These are phyloP conservation scores for Palaemon carinicauda DNA, from an alignment of 1,140 invertebrate genomes.

Conservation along the genomic window DNA sequence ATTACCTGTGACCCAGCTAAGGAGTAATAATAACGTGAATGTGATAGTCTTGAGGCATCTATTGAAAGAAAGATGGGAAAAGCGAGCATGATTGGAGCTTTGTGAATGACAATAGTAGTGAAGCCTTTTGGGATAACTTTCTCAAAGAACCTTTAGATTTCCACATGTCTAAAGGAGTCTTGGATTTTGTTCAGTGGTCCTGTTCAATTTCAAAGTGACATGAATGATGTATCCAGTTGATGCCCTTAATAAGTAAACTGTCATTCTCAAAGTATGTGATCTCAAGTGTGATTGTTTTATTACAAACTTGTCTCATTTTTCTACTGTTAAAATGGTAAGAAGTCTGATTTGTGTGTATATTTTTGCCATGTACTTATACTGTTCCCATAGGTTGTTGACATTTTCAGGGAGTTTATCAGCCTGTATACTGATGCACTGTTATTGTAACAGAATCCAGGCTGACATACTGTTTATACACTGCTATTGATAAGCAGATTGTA, in stretches of 20 bases:
- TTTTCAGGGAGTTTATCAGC: slow-evolving; percentile 50
- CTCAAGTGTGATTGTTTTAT: slow-evolving; percentile 53
- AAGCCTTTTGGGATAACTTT: too few relatives aligned
- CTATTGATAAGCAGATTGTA: too few relatives aligned
- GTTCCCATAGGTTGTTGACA: slow-evolving; percentile 54
- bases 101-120: too few relatives aligned
- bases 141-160: slow-evolving; percentile 39
- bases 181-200: neutral
- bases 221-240: slow-evolving; percentile 14
- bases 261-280: slow-evolving; percentile 57
- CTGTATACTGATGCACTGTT: slow-evolving; percentile 15
- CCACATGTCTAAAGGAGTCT: slow-evolving; percentile 50
- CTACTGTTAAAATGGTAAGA: slow-evolving; percentile 33
- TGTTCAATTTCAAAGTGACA: slow-evolving; percentile 25
- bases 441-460: too few relatives aligned
- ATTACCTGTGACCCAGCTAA: too few relatives aligned
- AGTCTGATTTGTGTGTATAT: slow-evolving; percentile 42
- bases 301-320: slow-evolving; percentile 46
- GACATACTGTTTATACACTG: too few relatives aligned
- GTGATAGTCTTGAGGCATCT: neutral
- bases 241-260: slow-evolving; percentile 45
- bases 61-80: slow-evolving; percentile 9
- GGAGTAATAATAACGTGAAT: neutral
- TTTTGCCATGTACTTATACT: slow-evolving; percentile 46
- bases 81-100: neutral